These are phyloP conservation scores for Aldrovandia affinis DNA, from an alignment of 2,797 vertebrate species.

Conservation along the genomic window DNA sequence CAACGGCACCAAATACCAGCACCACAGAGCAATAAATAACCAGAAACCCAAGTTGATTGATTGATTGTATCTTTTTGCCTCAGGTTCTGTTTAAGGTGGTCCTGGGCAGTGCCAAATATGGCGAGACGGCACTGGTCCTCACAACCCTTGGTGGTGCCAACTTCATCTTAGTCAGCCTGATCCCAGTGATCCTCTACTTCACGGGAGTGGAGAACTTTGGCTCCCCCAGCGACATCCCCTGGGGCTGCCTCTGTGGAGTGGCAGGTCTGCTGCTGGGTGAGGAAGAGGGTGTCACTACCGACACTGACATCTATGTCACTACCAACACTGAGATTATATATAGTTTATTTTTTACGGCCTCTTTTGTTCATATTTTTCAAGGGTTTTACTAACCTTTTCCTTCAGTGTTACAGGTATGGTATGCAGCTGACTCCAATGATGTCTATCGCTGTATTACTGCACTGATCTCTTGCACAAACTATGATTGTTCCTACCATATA, in stretches of 20 bases:
- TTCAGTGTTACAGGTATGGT: no score
- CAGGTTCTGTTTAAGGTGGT: slow-evolving; percentile 85
- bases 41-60: neutral
- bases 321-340: neutral
- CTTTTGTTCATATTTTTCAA: neutral
- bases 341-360: no score
- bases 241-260: slow-evolving; percentile 81
- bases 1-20: neutral
- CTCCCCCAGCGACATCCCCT: slow-evolving; percentile 74
- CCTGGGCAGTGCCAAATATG: slow-evolving; percentile 80
- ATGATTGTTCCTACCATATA: no score
- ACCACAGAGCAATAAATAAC: neutral
- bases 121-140: slow-evolving; percentile 82
- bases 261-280: slow-evolving; percentile 81
- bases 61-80: neutral
- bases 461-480: no score
- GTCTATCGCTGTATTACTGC: no score
- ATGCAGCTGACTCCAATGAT: neutral
- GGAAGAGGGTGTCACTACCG: slow-evolving; percentile 36
- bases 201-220: slow-evolving; percentile 82
- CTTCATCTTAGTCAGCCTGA: slow-evolving; percentile 76
- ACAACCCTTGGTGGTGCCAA: slow-evolving; percentile 80
- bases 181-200: slow-evolving; percentile 81
- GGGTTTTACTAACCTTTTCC: neutral
- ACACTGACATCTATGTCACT: neutral